These are phyloP conservation scores for Cordilura impudica DNA, from an alignment of 2,888 invertebrate species.

Conservation along the genomic window DNA sequence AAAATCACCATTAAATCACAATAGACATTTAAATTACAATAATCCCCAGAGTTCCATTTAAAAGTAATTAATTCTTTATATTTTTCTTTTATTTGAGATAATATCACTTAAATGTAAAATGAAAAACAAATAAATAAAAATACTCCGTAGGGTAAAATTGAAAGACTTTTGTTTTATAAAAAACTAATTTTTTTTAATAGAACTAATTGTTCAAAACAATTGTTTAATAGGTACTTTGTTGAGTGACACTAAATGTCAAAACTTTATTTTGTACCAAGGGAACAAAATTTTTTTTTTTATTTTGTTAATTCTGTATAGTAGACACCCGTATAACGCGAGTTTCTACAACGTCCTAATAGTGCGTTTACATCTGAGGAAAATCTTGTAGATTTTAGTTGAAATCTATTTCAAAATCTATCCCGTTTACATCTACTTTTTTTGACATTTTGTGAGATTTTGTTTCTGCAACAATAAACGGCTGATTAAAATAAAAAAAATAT, in stretches of 20 bases:
- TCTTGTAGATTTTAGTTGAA: too few species aligned
- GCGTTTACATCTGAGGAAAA: too few species aligned
- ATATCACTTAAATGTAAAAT: conserved; percentile 1
- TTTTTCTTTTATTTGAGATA: background rate
- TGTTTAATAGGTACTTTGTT: background rate
- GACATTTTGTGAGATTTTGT: too few species aligned
- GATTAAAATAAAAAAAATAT: too few species aligned
- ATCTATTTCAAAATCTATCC: too few species aligned
- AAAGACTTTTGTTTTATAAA: background rate
- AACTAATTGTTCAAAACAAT: conserved; percentile 4
- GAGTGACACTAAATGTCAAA: conserved; percentile 37
- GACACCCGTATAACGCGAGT: too few species aligned
- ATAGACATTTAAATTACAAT: background rate
- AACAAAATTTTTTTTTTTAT: too few species aligned
- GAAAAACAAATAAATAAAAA: conserved; percentile 23
- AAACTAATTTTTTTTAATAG: background rate
- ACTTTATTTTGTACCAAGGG: conserved; percentile 15
- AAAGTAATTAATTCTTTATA: background rate
- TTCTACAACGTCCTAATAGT: too few species aligned
- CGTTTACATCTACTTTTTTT: too few species aligned
- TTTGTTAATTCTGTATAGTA: too few species aligned
- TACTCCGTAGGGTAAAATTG: conserved; percentile 31
- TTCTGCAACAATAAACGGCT: too few species aligned
- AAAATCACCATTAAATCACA: background rate
- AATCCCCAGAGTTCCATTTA: background rate